Evolutionary conservation across 2,113 vertebrate genomes (phyloP), one percentile per base, ranked within the genome.

Genomic region (Brachyhypopomus gauderio): DNA sequence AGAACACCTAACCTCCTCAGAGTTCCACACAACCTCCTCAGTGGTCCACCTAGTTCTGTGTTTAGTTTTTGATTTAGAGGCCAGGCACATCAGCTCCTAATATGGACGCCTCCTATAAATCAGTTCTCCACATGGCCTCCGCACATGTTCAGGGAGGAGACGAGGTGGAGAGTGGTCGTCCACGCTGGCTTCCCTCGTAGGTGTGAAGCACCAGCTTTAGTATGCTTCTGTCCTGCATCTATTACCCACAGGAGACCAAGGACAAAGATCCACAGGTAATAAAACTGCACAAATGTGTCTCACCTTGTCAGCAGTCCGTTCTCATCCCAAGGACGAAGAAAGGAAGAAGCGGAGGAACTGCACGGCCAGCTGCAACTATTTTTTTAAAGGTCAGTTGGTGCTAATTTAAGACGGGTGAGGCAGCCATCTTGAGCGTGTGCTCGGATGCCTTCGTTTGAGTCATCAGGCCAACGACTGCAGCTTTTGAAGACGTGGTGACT

Each of bases 211-310:
- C 77, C 73, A 70, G 78, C 84, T 6, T 45, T 2, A 45, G 87
- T 88, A 83, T 81, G 70, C 41, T 75, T 83, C 85, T 86, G 87
- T 89, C 85, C 86, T 82, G 76, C 78, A 85, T 88, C 87, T 91
- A 91, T 93, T 92, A 92, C 80, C 72, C 62, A n/a, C 72, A 76
- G 89, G 91, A 92, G 90, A 89, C 91, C 91, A 90, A 77, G 45
- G 80, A 88, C 70, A 78, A 79, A 86, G 85, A 89, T 79, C 75
- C 84, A 91, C 86, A 79, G 6, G 14, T 69, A 72, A 52, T 23
- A 23, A 74, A 85, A 87, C 79, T 25, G 64, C 45, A 70, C 66
- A 38, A 41, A 56, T 79, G 66, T 72, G 66, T 70, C 36, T 70
- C 66, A 70, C 34, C 66, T 70, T 41, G 66, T 70, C 66, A 70